A percentile compares a stretch with the other conserved stretches of the same genome.
Evolutionary conservation across 2,113 vertebrate genomes (phyloP).

Genomic region (Mastomys natalensis): DNA sequence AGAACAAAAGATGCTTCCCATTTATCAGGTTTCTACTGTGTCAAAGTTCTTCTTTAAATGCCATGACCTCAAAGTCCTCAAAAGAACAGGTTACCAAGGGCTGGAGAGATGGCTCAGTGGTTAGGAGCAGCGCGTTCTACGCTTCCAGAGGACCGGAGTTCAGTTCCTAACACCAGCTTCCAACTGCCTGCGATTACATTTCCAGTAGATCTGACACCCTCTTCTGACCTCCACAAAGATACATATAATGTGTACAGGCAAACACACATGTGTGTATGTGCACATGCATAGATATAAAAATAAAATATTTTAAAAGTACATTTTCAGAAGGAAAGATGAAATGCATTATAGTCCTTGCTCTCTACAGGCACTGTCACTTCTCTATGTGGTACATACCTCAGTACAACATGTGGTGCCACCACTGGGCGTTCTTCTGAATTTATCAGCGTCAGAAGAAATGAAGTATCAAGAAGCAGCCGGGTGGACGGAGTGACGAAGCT

Average conservation of each 20-base stretch:
- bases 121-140: neutral
- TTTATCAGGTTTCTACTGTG: conserved; percentile 27
- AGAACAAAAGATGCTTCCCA: conserved; percentile 49
- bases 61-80: neutral
- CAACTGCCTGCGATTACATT: neutral
- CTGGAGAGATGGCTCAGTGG: neutral
- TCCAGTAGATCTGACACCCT: neutral
- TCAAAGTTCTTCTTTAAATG: conserved; percentile 29
- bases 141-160: neutral
- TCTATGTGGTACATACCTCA: neutral
- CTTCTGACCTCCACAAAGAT: neutral
- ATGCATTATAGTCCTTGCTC: accelerated
- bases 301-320: neutral
- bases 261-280: too few relatives aligned
- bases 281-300: neutral
- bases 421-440: neutral
- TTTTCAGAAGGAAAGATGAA: neutral
- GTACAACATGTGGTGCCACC: neutral
- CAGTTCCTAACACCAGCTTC: neutral
- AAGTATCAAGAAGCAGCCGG: neutral
- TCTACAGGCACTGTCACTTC: accelerated
- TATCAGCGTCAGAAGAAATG: neutral
- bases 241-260: neutral
- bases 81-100: neutral
- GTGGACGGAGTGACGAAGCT: neutral